Evolutionary conservation across 2,797 vertebrate genomes (phyloP).

Genomic region (Epinephelus awoara): DNA sequence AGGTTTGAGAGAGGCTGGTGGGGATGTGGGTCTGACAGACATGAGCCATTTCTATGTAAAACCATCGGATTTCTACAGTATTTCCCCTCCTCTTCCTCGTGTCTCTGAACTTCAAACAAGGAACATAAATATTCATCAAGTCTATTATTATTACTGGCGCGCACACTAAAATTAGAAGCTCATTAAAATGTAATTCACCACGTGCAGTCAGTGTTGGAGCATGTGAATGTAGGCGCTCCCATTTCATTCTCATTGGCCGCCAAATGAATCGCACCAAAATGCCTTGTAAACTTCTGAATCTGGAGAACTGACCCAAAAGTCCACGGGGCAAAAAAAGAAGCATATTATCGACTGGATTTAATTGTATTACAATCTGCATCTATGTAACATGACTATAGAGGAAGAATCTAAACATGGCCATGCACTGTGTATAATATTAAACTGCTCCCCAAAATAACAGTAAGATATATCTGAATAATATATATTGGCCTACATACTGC

Average conservation of each 20-base stretch:
- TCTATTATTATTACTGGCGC: conserved; percentile 83
- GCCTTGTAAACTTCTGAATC: conserved; percentile 41
- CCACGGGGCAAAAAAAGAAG: neutral
- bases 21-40: conserved; percentile 38
- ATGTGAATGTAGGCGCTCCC: conserved; percentile 76
- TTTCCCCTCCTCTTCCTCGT: conserved; percentile 53
- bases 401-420: neutral
- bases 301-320: conserved; percentile 25
- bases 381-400: neutral
- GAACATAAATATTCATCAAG: conserved; percentile 83
- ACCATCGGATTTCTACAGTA: conserved; percentile 45
- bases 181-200: conserved; percentile 87
- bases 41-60: conserved; percentile 42
- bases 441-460: neutral
- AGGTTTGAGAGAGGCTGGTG: conserved; percentile 36
- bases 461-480: conserved; percentile 2
- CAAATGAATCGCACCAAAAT: conserved; percentile 57
- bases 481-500: conserved; percentile 12
- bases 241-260: conserved; percentile 59
- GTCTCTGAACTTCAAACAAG: conserved; percentile 78
- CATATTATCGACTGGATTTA: neutral
- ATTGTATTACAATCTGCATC: neutral
- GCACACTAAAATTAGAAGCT: conserved; percentile 86
- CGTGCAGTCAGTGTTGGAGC: conserved; percentile 78
- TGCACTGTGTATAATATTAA: neutral